These are phyloP conservation scores for Anticlea derivata DNA, from an alignment of 2,888 invertebrate species.

Conservation along the genomic window DNA sequence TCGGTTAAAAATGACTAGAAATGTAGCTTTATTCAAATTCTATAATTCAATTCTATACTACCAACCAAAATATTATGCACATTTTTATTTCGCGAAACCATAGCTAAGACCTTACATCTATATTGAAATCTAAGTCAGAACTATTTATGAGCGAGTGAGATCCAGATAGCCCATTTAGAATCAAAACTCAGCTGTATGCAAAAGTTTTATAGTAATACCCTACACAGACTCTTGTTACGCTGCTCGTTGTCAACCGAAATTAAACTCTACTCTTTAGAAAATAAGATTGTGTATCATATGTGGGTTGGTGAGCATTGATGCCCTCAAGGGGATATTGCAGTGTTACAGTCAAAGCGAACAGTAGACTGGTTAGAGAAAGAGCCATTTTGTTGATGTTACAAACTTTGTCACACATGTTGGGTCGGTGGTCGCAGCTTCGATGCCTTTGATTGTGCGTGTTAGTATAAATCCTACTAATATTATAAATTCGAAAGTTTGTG, in stretches of 20 bases:
- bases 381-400: conserved; percentile 29
- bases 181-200: conserved; percentile 27
- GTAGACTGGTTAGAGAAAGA: conserved; percentile 20
- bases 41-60: conserved; percentile 1
- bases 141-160: conserved; percentile 27
- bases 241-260: conserved; percentile 1
- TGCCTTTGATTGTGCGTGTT: conserved; percentile 21
- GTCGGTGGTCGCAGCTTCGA: conserved; percentile 1
- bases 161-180: conserved; percentile 30
- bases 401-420: conserved; percentile 20
- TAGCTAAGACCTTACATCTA: conserved; percentile 16
- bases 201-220: conserved; percentile 25
- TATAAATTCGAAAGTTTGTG: no score
- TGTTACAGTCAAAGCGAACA: conserved; percentile 22
- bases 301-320: background rate
- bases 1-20: no score
- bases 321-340: conserved; percentile 15
- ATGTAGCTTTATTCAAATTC: background rate
- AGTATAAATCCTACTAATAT: no score
- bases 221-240: conserved; percentile 13
- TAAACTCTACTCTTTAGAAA: conserved; percentile 1
- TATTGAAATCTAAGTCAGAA: conserved; percentile 27
- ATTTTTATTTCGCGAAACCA: conserved; percentile 11
- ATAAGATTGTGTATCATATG: conserved; percentile 11
- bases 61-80: background rate